phyloP scores from a whole-genome alignment of 2,797 vertebrate genomes.

The Sebastiscus tertius region DNA sequence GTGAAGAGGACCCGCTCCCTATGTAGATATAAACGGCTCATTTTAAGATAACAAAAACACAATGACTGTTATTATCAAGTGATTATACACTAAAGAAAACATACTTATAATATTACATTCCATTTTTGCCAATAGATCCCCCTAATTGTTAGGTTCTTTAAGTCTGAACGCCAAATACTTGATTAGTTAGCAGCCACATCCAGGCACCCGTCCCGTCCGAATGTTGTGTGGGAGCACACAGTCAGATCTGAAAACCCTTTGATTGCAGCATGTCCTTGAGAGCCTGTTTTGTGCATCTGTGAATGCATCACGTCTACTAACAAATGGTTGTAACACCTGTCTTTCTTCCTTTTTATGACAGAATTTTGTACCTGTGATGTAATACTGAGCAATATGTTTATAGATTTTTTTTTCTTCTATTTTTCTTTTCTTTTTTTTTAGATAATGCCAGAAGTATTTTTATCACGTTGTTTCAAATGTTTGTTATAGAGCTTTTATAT shows the following conservation, averaged over 20 bases:
- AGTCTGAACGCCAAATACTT: slow-evolving; percentile 32
- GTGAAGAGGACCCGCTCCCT: too few relatives aligned
- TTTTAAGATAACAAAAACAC: too few relatives aligned
- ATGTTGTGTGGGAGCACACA: slow-evolving; percentile 16
- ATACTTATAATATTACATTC: too few relatives aligned
- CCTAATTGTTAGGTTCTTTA: not conserved
- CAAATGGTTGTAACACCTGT: slow-evolving; percentile 37
- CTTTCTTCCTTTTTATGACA: slow-evolving; percentile 23
- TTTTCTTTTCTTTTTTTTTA: slow-evolving; percentile 49
- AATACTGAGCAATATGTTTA: slow-evolving; percentile 41
- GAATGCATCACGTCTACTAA: slow-evolving; percentile 53
- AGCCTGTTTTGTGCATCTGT: slow-evolving; percentile 2
- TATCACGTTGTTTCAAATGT: slow-evolving; percentile 42
- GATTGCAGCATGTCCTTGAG: slow-evolving; percentile 52
- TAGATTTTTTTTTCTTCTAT: slow-evolving; percentile 30
- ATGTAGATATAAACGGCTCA: too few relatives aligned
- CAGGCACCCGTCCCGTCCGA: not conserved
- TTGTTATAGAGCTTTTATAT: slow-evolving; percentile 64
- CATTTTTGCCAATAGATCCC: too few relatives aligned
- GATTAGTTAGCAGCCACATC: not conserved
- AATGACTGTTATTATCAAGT: too few relatives aligned
- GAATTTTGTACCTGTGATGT: slow-evolving; percentile 45
- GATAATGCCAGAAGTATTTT: slow-evolving; percentile 64
- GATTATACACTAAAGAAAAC: too few relatives aligned
- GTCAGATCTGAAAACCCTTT: slow-evolving; percentile 79